Base-by-base conservation (phyloP, 2,797 vertebrate species). In the Gouania willdenowi region DNA sequence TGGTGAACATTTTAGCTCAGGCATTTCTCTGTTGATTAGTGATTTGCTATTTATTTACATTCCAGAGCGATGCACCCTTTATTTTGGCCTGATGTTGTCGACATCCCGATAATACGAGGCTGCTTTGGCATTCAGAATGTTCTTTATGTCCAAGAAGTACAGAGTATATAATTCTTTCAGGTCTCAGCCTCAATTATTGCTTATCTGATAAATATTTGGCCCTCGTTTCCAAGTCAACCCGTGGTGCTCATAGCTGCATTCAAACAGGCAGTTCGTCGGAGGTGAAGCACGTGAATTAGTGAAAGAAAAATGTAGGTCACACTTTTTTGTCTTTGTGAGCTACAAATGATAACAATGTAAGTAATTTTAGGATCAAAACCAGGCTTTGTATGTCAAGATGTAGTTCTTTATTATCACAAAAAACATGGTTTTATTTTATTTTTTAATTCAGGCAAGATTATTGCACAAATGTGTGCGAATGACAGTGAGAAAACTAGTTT, bases 141-240 rank as follows among this genome's bases (percentile, higher is more conserved):
- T 71, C 43, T 42, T 72, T 66, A 77, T 83, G 76, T 73, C 73
- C 26, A 18, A 3, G 21, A 44, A 57, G 82, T 65, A 74, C 67
- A 81, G 40, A 74, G 46, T 60, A 55, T 45, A 62, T 77, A 45
- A 67, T 78, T 75, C 66, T 54, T 71, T 79, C 53, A 63, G 66
- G 57, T 64, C 69, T 78, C 71, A 73, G 52, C 49, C 49, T 83
- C 44, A 48, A 56, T 44, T 47, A 56, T 66, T 58, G 35, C 37
- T n/a, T 53, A 50, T 71, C 48, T 60, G 72, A 82, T 75, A 75
- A 79, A 82, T 79, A 84, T 80, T 75, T 80, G 57, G 38, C 25
- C 63, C 34, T 40, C 4, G 28, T 79, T 79, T 82, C 62, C 62
- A 82, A 72, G 67, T 82, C 70, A 62, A 41, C 30, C 63, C 54